A percentile compares a stretch with the other conserved stretches of the same genome.
These are phyloP conservation scores for Lucifuga dentata DNA, from an alignment of 2,113 vertebrate species.

Conservation along the genomic window DNA sequence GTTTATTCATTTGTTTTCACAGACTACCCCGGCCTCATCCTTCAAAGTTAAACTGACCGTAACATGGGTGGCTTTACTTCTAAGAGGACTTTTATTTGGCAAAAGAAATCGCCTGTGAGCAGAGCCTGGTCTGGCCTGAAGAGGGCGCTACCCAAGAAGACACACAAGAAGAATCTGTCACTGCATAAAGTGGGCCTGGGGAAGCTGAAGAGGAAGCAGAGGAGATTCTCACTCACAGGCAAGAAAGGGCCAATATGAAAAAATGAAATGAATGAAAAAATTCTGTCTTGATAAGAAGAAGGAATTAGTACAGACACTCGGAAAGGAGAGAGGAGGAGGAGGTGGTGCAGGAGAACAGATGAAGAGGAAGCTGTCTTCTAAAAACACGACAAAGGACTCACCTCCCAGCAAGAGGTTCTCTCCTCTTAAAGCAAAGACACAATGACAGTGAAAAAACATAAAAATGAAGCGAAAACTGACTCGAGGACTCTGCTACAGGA, in stretches of 20 bases:
- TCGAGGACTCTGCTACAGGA: not conserved
- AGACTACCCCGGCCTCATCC: too few species aligned
- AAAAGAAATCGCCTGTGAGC: constrained; percentile 34
- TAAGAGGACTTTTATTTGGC: constrained; percentile 14
- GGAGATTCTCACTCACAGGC: constrained; percentile 35
- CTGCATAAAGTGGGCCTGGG: constrained; percentile 38
- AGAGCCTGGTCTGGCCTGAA: constrained; percentile 48
- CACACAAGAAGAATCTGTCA: constrained; percentile 38
- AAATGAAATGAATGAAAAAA: constrained; percentile 29
- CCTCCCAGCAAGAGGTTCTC: not conserved
- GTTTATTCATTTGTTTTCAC: too few species aligned
- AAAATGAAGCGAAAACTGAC: not conserved
- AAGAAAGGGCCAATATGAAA: constrained; percentile 40
- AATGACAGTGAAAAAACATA: not conserved
- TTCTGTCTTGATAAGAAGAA: constrained; percentile 52
- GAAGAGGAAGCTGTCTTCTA: constrained; percentile 36
- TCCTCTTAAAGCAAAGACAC: not conserved
- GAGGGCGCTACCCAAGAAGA: constrained; percentile 49
- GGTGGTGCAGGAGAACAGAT: constrained; percentile 34
- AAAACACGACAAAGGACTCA: not conserved
- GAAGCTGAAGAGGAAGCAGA: constrained; percentile 35
- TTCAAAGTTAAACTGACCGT: not conserved
- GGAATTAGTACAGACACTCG: constrained; percentile 7
- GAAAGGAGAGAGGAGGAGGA: constrained; percentile 26
- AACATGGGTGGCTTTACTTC: constrained; percentile 69